These are phyloP conservation scores for Atrina japonica DNA, from an alignment of 2,888 invertebrate species.

Conservation along the genomic window DNA sequence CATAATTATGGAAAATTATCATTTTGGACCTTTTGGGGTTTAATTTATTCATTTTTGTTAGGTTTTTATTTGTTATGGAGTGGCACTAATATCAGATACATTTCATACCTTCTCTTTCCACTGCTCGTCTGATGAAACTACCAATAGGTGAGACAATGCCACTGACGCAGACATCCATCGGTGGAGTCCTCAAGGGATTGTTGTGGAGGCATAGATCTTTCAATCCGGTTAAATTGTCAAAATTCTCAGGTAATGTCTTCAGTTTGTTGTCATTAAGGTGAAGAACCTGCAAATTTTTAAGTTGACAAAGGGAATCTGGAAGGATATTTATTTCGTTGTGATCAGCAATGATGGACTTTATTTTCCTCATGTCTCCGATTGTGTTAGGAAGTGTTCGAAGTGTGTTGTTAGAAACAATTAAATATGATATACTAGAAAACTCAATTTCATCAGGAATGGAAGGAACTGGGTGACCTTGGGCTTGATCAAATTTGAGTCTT, in stretches of 20 bases:
- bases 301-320: slow-evolving; percentile 65
- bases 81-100: too few relatives aligned
- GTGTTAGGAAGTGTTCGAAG: slow-evolving; percentile 68
- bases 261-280: slow-evolving; percentile 74
- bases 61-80: too few relatives aligned
- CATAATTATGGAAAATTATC: too few relatives aligned
- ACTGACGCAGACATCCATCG: slow-evolving; percentile 77
- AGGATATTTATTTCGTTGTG: slow-evolving; percentile 67
- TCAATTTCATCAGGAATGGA: slow-evolving; percentile 72
- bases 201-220: slow-evolving; percentile 74
- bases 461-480: slow-evolving; percentile 67
- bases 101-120: slow-evolving; percentile 76
- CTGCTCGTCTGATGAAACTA: slow-evolving; percentile 71
- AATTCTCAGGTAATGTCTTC: slow-evolving; percentile 69
- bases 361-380: slow-evolving; percentile 68
- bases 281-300: slow-evolving; percentile 65
- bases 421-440: slow-evolving; percentile 61
- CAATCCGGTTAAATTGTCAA: slow-evolving; percentile 69
- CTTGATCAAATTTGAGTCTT: slow-evolving; percentile 71
- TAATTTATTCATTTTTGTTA: too few relatives aligned
- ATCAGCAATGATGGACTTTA: slow-evolving; percentile 68
- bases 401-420: slow-evolving; percentile 73
- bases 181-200: slow-evolving; percentile 76
- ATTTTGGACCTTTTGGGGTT: too few relatives aligned
- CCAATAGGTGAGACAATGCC: slow-evolving; percentile 78